Conservation (phyloP, 1,140 invertebrate genomes). For the Ips nitidus region DNA sequence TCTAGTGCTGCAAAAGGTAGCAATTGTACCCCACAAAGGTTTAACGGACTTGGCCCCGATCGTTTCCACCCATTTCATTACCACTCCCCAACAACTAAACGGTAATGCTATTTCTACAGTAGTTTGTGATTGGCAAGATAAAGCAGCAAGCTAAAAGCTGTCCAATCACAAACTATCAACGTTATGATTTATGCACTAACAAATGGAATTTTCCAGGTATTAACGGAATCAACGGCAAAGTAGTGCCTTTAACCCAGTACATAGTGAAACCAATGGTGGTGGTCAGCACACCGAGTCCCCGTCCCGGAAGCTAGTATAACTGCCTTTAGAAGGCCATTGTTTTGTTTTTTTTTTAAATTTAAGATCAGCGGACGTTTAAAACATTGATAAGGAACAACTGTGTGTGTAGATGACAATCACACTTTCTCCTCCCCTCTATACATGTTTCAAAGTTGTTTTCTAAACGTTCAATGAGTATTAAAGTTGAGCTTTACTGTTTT, state of each 20-base stretch:
- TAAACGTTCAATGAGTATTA: no score
- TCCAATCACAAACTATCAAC: background rate
- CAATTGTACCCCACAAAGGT: conserved; percentile 45
- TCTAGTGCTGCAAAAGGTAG: conserved; percentile 47
- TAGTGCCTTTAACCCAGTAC: conserved; percentile 50
- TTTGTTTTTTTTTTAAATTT: background rate
- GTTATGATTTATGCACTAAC: background rate
- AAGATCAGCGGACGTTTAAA: background rate
- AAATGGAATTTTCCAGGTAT: conserved; percentile 21
- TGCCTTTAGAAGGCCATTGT: background rate
- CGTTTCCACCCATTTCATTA: conserved; percentile 47
- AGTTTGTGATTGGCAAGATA: background rate
- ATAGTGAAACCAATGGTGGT: conserved; percentile 51
- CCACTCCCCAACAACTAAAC: conserved; percentile 45
- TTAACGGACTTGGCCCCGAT: conserved; percentile 45
- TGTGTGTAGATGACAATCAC: no score
- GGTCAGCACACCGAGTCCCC: conserved; percentile 45
- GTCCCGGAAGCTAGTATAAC: conserved; percentile 46
- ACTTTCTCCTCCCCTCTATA: no score
- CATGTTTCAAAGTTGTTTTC: no score
- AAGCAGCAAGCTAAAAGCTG: background rate
- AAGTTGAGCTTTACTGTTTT: no score
- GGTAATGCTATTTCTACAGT: conserved; percentile 26
- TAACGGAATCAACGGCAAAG: conserved; percentile 41
- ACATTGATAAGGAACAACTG: no score